Conservation (phyloP, 2,888 invertebrate genomes). For the Xestia c-nigrum region DNA sequence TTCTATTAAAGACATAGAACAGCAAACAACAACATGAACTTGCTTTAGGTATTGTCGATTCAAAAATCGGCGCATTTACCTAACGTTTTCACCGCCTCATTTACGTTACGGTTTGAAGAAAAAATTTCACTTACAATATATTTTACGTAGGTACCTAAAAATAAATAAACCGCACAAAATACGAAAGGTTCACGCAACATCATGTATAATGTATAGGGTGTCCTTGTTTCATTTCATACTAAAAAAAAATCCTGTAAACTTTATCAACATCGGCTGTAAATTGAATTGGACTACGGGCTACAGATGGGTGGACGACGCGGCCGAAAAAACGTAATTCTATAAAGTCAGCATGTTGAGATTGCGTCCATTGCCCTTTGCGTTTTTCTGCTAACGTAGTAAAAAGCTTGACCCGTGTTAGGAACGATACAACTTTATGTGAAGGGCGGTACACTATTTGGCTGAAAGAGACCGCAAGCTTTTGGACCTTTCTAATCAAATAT, state of each 20-base stretch:
- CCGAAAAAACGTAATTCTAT: slow-evolving; percentile 59
- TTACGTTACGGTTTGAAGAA: too few species aligned
- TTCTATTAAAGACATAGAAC: too few species aligned
- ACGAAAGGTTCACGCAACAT: neutral
- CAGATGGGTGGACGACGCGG: slow-evolving; percentile 26
- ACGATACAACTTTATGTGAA: slow-evolving; percentile 56
- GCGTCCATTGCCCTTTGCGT: slow-evolving; percentile 48
- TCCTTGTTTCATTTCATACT: slow-evolving; percentile 13
- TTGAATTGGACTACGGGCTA: slow-evolving; percentile 51
- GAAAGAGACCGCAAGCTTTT: slow-evolving; percentile 27
- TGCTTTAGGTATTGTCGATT: too few species aligned
- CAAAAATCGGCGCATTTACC: too few species aligned
- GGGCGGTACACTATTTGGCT: slow-evolving; percentile 17
- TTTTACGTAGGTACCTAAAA: neutral
- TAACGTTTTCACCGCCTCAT: too few species aligned
- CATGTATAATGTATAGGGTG: slow-evolving; percentile 1
- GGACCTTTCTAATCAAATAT: slow-evolving; percentile 22
- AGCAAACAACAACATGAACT: too few species aligned
- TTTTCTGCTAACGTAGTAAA: slow-evolving; percentile 52
- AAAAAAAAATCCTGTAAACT: slow-evolving; percentile 32
- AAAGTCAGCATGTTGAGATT: slow-evolving; percentile 56
- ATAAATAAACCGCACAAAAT: neutral
- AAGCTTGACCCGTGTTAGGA: slow-evolving; percentile 51
- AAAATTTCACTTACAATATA: neutral
- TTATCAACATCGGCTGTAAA: slow-evolving; percentile 54